phyloP scores from a whole-genome alignment of 2,797 vertebrate species.

The Choloepus didactylus region DNA sequence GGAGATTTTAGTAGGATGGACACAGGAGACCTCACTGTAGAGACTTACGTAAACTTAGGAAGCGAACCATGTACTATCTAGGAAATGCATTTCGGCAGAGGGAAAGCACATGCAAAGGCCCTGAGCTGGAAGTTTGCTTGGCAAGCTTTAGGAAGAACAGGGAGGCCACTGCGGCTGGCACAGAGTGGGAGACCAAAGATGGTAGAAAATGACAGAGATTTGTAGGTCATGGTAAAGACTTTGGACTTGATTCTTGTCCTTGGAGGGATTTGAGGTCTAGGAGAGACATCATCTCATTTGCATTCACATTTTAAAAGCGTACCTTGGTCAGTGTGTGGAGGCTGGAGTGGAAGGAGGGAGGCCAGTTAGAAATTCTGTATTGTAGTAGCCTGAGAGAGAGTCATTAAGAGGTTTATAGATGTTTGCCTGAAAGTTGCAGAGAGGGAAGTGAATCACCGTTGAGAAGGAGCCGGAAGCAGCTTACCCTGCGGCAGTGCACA shows the following conservation, averaged over 20 bases:
- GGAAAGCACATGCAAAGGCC: neutral
- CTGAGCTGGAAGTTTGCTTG: neutral
- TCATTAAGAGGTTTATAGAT: neutral
- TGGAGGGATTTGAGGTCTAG: neutral
- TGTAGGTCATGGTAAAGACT: neutral
- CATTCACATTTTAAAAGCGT: neutral
- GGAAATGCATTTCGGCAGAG: neutral
- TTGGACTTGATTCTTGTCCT: neutral
- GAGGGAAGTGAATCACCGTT: neutral
- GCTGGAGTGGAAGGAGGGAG: neutral
- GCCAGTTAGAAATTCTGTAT: neutral
- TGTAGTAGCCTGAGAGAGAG: neutral
- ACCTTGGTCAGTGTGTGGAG: neutral
- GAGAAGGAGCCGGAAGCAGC: neutral
- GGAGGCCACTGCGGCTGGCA: neutral
- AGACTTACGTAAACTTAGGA: neutral
- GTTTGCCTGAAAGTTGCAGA: neutral
- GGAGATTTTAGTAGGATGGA: neutral
- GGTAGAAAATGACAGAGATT: neutral
- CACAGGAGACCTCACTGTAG: neutral
- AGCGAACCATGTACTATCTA: neutral
- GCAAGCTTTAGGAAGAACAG: neutral
- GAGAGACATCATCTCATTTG: neutral
- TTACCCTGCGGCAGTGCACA: accelerated
- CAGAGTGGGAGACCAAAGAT: neutral